Conservation (phyloP, 2,113 vertebrate genomes). For the Raja brachyura region DNA sequence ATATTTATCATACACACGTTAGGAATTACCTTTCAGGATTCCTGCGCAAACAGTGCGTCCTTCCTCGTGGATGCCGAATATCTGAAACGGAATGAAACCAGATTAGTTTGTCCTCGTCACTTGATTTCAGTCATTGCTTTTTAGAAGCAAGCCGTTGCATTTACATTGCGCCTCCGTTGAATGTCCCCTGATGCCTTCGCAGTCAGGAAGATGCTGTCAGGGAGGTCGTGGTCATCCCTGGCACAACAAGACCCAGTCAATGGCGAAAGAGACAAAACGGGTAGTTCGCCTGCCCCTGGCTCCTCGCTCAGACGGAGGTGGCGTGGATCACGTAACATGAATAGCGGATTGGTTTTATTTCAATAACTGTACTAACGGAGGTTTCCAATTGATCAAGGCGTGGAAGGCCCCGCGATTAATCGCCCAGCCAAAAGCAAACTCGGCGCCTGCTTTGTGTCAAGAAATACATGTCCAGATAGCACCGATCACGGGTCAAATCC, state of each 20-base stretch:
- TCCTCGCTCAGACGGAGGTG: not conserved
- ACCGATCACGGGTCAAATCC: not conserved
- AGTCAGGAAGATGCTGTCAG: no score
- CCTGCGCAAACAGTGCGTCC: no score
- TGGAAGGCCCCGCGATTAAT: not conserved
- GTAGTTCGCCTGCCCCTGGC: not conserved
- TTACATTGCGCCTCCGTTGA: not conserved
- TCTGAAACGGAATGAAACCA: slow-evolving; percentile 6
- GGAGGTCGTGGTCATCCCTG: not conserved
- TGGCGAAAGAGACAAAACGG: not conserved
- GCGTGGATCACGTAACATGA: not conserved
- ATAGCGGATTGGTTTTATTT: no score
- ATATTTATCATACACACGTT: not conserved
- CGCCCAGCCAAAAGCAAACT: not conserved
- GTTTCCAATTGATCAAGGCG: not conserved
- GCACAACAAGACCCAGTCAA: not conserved
- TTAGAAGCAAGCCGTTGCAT: not conserved
- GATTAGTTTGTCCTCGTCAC: not conserved
- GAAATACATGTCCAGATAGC: not conserved
- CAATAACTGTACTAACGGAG: not conserved
- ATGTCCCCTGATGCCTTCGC: not conserved
- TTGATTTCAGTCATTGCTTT: not conserved
- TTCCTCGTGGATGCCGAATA: not conserved
- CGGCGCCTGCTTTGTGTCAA: no score
- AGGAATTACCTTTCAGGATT: not conserved